phyloP scores from a whole-genome alignment of 30 jellyfish, hydroid and myxozoan species.

The Pelagia noctiluca region DNA sequence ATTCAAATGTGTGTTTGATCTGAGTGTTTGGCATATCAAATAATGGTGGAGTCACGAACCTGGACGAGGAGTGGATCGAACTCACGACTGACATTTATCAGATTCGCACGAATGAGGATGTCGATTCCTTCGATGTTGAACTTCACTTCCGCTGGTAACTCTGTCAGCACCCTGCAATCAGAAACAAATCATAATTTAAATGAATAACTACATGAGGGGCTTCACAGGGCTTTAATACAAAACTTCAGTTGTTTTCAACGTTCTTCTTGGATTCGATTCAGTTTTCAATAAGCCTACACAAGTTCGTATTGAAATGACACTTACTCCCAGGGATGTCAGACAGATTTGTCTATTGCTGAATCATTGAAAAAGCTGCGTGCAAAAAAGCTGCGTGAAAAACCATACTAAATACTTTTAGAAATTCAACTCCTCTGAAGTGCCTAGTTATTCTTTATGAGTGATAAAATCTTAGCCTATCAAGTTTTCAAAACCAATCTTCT shows the following conservation, averaged over 20 bases:
- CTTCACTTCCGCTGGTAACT: constrained; percentile 85
- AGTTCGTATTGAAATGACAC: not conserved
- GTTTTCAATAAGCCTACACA: not conserved
- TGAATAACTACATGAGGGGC: no score
- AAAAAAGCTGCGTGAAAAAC: not conserved
- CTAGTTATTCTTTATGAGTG: no score
- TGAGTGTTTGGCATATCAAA: not conserved
- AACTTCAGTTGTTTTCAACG: no score
- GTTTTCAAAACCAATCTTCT: no score
- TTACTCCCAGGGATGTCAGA: not conserved
- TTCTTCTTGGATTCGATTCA: no score
- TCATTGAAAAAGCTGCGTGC: no score
- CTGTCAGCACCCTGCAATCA: constrained; percentile 77
- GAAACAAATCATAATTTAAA: no score
- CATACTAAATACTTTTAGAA: no score
- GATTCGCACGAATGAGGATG: constrained; percentile 89
- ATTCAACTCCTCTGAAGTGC: no score
- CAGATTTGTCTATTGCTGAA: not conserved
- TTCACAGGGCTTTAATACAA: no score
- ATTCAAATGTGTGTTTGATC: no score
- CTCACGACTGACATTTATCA: constrained; percentile 84
- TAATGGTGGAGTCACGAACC: constrained; percentile 24
- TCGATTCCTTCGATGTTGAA: constrained; percentile 95
- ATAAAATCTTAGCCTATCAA: no score
- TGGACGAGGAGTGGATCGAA: constrained; percentile 84